phyloP scores from a whole-genome alignment of 2,888 invertebrate genomes.

The Neria commutata region DNA sequence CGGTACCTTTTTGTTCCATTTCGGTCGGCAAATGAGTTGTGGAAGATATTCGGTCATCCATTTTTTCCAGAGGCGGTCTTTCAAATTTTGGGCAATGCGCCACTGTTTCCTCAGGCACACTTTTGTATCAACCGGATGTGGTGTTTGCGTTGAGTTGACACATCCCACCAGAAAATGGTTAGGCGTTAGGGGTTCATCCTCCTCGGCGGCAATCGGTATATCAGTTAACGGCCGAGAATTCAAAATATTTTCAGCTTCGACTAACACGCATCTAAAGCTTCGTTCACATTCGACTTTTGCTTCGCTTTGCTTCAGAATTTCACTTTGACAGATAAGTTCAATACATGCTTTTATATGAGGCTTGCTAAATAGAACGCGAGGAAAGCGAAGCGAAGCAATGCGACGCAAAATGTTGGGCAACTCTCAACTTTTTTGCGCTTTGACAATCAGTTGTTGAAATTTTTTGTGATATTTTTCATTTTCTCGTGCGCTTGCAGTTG shows the following conservation, averaged over 20 bases:
- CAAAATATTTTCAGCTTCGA: conserved; percentile 28
- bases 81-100: conserved; percentile 24
- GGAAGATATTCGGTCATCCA: conserved; percentile 26
- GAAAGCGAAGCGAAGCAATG: too few species aligned
- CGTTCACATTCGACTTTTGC: too few species aligned
- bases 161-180: conserved; percentile 29
- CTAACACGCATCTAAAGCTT: conserved; percentile 21
- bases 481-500: too few species aligned
- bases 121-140: conserved; percentile 8
- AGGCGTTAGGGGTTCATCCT: conserved; percentile 27
- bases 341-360: too few species aligned
- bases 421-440: too few species aligned
- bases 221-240: conserved; percentile 27
- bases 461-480: too few species aligned
- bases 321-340: too few species aligned
- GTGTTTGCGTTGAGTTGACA: conserved; percentile 17
- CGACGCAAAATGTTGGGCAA: too few species aligned
- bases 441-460: too few species aligned
- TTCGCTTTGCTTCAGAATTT: too few species aligned
- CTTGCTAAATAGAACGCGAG: too few species aligned
- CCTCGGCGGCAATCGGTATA: conserved; percentile 18
- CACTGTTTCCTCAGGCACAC: conserved; percentile 21
- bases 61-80: conserved; percentile 21
- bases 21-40: conserved; percentile 9
- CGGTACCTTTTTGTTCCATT: conserved; percentile 6